Evolutionary conservation across 2,797 vertebrate genomes (phyloP), one percentile per base, ranked within the genome.

Genomic region (Telmatherina bonti): DNA sequence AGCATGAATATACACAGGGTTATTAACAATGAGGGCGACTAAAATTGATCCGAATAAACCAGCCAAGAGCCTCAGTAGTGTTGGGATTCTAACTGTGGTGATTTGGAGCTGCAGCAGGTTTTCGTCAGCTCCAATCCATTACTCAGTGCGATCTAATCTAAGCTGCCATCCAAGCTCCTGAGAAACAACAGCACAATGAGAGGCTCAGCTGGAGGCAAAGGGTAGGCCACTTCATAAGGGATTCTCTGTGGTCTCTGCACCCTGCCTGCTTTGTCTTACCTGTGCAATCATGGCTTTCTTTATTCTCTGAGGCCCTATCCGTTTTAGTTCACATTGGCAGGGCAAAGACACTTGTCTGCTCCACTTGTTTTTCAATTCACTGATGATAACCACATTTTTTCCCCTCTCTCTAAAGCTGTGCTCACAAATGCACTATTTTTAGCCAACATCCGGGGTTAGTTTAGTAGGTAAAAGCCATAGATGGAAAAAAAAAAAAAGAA

Each of bases 1-100:
- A 92, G 91, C 85, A 85, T 91, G 87, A 90, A 91, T 88, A 93
- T 88, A 93, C 84, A 85, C 85, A 87, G 82, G 84, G 88, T 89
- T 92, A 92, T 93, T 92, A 93, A 91, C 88, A 92, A 91, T 79
- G 82, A 91, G 84, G 88, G 86, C 76, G 87, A 89, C 90, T 91
- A 84, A 83, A 91, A 91, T 85, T 92, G 90, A 93, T 91, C 90
- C 67, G 86, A 91, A 90, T 91, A 91, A 92, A 94, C 71, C 89
- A 84, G 83, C 77, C 69, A 84, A 45, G 90, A 90, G 93, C 70
- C 88, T 74, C 81, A 6, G 78, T 78, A 63, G 79, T 62, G 83
- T 60, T 49, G 10, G 53, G 82, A 86, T 85, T 64, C 74, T 64
- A 49, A 81, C 84, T 59, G 74, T 5, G 71, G 78, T 26, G 85